phyloP scores from a whole-genome alignment of 2,888 invertebrate genomes.

The Agonopterix heracliana region DNA sequence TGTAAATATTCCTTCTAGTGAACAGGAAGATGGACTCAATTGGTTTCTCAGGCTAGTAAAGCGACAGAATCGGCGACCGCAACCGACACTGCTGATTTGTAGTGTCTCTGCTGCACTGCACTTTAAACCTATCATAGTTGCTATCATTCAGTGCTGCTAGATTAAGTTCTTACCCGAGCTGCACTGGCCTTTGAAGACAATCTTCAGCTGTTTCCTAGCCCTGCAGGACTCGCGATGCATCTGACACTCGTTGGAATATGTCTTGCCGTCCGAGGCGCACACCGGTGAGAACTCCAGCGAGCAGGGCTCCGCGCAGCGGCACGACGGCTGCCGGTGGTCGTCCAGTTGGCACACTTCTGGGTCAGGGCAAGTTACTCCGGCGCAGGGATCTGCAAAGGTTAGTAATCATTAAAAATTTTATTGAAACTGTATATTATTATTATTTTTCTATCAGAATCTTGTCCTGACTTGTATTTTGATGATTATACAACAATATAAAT shows the following conservation, averaged over 20 bases:
- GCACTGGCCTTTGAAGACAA: slow-evolving; percentile 90
- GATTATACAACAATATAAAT: too few species aligned
- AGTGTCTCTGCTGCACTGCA: too few species aligned
- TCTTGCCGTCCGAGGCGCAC: slow-evolving; percentile 88
- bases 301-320: slow-evolving; percentile 88
- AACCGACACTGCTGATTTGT: too few species aligned
- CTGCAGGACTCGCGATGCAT: slow-evolving; percentile 89
- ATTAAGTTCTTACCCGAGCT: slow-evolving; percentile 77
- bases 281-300: slow-evolving; percentile 87
- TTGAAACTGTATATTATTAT: too few species aligned
- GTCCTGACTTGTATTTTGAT: too few species aligned
- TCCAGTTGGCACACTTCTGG: slow-evolving; percentile 91
- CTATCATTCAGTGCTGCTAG: neutral
- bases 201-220: slow-evolving; percentile 82
- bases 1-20: too few species aligned
- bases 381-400: slow-evolving; percentile 84
- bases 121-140: too few species aligned
- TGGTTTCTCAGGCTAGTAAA: too few species aligned
- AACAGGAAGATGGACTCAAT: too few species aligned
- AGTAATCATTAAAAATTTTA: too few species aligned
- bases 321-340: slow-evolving; percentile 84
- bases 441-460: too few species aligned
- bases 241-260: slow-evolving; percentile 90
- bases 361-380: slow-evolving; percentile 84
- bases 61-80: too few species aligned